Evolutionary conservation across 2,888 invertebrate species (phyloP), one percentile per base, ranked within the genome.

Genomic region (Sarcophaga subvicina): DNA sequence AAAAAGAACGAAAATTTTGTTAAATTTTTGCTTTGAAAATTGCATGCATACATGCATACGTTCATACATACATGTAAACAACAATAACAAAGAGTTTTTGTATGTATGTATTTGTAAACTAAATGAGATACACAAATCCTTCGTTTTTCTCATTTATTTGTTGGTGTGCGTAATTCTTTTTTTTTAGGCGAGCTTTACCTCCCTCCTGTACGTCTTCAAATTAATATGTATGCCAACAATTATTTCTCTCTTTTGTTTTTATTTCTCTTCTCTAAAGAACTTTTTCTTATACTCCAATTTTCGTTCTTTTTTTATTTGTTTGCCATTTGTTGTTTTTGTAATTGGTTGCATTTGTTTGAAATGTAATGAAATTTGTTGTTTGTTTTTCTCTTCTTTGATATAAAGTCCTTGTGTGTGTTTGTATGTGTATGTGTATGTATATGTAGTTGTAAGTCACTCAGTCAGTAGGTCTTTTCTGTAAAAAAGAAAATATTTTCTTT

Each of bases 321-420:
- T n/a, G n/a, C 47, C 8, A 4, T 59, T 62, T 75, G 73, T 83
- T 83, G 66, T 87, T 71, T 20, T 81, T 81, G 77, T 80, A 86
- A 86, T 81, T 87, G 86, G 62, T 80, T 78, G 70, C 78, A 87
- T 83, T 83, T 83, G 69, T 62, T 27, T 37, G 25, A 64, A 86
- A 73, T 78, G 78, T 78, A 87, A 75, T 87, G 64, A 66, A 87
- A 81, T 80, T 86, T 77, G 54, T 70, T 69, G 73, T 78, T 62
- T 47, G 76, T 66, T 60, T n/a, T 17, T 27, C 60, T 59, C 37
- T 72, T 60, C 49, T 14, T 49, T 6, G 2, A 22, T 70, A 22
- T 12, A 54, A 25, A 71, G 22, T 10, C 22, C 25, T 54, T 59
- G 8, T 45, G 8, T 60, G 5, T 54, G 69, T 22, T 54, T 59